phyloP scores from a whole-genome alignment of 2,113 vertebrate species.

The Melospiza melodia region DNA sequence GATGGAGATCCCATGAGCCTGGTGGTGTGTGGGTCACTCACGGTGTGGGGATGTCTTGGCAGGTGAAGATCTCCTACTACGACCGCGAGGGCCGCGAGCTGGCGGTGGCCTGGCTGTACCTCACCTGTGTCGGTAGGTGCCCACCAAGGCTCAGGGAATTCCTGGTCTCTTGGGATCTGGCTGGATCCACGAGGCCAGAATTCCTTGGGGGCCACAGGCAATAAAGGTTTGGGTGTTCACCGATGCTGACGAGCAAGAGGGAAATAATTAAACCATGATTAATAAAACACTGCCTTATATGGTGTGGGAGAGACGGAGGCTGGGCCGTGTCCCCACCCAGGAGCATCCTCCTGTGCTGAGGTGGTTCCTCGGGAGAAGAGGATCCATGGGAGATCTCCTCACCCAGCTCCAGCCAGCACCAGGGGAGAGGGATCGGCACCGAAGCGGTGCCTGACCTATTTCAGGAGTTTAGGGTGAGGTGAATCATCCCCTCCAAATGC shows the following conservation, averaged over 20 bases:
- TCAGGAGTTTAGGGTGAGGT: neutral
- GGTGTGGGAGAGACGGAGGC: neutral
- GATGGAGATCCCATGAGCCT: accelerated
- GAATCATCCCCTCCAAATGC: conserved; percentile 38
- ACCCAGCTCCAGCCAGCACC: accelerated
- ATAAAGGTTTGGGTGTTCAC: neutral
- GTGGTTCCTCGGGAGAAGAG: neutral
- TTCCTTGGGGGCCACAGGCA: neutral
- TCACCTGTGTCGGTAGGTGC: conserved; percentile 74
- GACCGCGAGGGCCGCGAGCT: neutral
- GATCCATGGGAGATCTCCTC: neutral
- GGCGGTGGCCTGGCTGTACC: conserved; percentile 68
- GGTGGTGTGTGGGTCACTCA: neutral
- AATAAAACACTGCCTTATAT: neutral
- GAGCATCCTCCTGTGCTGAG: neutral
- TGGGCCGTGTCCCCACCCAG: neutral
- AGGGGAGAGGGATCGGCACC: neutral
- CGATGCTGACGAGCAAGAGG: neutral
- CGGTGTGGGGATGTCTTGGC: neutral
- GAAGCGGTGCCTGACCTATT: conserved; percentile 12
- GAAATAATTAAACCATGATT: conserved; percentile 20
- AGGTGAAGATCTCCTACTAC: conserved; percentile 76
- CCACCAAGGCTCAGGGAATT: neutral
- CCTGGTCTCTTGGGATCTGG: neutral
- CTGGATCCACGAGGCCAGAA: neutral